Evolutionary conservation across 2,113 vertebrate species (phyloP).

Genomic region (Saccopteryx leptura): DNA sequence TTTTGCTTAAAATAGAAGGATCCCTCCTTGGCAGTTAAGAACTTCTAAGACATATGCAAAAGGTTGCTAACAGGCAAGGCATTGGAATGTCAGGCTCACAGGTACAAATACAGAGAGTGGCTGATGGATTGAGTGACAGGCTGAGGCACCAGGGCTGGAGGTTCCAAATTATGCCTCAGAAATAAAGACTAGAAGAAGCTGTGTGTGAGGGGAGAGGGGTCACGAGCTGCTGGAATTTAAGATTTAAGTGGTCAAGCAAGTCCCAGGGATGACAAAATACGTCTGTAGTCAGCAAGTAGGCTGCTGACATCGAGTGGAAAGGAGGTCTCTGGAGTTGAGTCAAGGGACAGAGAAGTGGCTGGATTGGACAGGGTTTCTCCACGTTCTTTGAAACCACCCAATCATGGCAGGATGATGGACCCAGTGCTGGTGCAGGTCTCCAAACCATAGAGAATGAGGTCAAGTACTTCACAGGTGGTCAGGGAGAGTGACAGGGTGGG

Average conservation of each 20-base stretch:
- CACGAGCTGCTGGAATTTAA: too few species aligned
- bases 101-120: neutral
- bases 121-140: neutral
- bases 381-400: neutral
- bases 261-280: neutral
- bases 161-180: neutral
- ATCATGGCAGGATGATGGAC: neutral
- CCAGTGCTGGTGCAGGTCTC: neutral
- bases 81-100: neutral
- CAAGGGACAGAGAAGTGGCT: too few species aligned
- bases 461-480: neutral
- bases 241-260: neutral
- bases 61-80: fast-evolving
- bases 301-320: fast-evolving
- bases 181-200: neutral
- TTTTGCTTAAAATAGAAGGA: neutral
- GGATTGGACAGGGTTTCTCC: neutral
- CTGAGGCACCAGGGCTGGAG: neutral
- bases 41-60: neutral
- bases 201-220: too few species aligned
- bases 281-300: neutral
- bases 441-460: neutral
- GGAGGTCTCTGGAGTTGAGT: neutral
- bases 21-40: neutral
- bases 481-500: neutral